Conservation (phyloP, 1,140 invertebrate species). For the Steinernema feltiae region DNA sequence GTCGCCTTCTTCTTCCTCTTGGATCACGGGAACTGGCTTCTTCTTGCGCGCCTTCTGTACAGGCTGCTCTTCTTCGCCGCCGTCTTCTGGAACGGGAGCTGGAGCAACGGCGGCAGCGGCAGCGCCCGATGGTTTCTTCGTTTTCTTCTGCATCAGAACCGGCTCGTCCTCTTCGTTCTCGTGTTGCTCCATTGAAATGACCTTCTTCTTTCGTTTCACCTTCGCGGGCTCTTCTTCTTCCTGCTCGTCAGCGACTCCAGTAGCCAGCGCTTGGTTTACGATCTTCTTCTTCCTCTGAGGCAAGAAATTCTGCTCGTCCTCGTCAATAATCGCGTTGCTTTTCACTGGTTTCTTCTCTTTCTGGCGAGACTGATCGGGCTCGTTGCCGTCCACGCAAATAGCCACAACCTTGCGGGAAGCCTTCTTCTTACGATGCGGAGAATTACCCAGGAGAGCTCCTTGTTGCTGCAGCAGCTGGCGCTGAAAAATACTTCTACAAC, state of each 20-base stretch:
- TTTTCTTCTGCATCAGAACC: not conserved
- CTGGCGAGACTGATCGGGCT: not conserved
- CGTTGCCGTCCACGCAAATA: not conserved
- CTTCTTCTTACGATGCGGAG: not conserved
- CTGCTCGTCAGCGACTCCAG: too few relatives aligned
- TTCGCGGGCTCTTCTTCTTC: too few relatives aligned
- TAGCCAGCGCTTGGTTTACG: too few relatives aligned
- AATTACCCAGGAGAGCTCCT: not conserved
- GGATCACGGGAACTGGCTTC: not conserved
- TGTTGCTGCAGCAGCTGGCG: not conserved
- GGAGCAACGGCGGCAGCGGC: too few relatives aligned
- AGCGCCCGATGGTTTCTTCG: not conserved
- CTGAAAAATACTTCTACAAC: not conserved
- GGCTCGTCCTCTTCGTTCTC: not conserved
- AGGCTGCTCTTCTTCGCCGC: not conserved
- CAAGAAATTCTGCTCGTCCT: too few relatives aligned
- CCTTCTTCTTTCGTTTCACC: too few relatives aligned
- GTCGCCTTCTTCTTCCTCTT: not conserved
- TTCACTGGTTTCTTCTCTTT: not conserved
- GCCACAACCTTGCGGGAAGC: not conserved
- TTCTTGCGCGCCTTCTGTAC: not conserved
- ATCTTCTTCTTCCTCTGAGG: too few relatives aligned
- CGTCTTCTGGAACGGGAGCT: too few relatives aligned
- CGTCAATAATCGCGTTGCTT: too few relatives aligned
- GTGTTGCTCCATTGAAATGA: too few relatives aligned